Base-by-base conservation (phyloP, 2,113 vertebrate species). In the Willisornis vidua region DNA sequence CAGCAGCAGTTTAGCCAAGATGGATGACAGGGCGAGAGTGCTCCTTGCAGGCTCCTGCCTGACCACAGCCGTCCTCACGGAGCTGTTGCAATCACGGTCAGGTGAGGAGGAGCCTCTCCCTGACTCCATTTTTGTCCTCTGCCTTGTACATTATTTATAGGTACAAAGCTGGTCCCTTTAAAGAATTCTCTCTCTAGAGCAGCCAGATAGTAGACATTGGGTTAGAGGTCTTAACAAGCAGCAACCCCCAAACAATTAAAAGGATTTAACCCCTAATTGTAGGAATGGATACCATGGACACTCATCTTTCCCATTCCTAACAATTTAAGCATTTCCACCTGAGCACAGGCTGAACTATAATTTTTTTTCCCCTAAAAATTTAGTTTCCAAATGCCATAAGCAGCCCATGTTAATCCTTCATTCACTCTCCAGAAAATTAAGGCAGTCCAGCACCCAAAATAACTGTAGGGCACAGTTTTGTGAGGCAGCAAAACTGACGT, bases 341-440 rank as follows among this genome's bases (percentile, higher is more conserved):
- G 9, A 73, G 58, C n/a, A 57, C 29, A 51, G 24, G 46, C 35
- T 75, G 77, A 89, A 77, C 76, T 87, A 76, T 29, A 12, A 58
- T 37, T 39, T 41, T 48, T 66, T 65, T n/a, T 37, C 19, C 57
- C 0, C 57, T 65, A 65, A 80, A 85, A 94, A 17, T 62, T 68
- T 61, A 66, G 33, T 51, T 83, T 89, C n/a, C 54, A 85, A 72
- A 70, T 26, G 31, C 57, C 62, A 37, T 61, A 76, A 93, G 63
- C 37, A 75, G 23, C 39, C 37, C 19, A 19, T 1, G 5, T 82
- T 91, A 87, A 93, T 93, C 77, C 49, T 89, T 91, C 86, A 77
- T 78, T 95, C 78, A 82, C 19, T 95, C 45, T 86, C n/a, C 58
- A 89, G 74, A 94, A 96, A 94, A 95, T 73, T 70, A 92, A 96